Base-by-base conservation (phyloP, 2,113 vertebrate species). In the Brevimyrus niger region DNA sequence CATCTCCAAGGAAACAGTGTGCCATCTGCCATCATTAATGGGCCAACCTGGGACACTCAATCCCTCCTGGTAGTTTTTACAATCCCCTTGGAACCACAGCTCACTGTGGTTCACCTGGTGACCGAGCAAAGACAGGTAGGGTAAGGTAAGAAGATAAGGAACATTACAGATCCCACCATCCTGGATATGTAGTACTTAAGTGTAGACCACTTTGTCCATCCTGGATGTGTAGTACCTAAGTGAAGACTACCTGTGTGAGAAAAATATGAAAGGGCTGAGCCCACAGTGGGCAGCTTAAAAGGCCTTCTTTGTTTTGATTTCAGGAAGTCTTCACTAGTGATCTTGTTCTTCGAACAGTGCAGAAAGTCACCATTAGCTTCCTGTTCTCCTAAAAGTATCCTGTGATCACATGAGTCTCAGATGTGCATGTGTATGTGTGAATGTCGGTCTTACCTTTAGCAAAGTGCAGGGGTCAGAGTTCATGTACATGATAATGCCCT, bases 81-180 rank as follows among this genome's bases (percentile, higher is more conserved):
- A 99, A 93, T 99, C 97, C 95, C 98, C 82, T 94, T 99, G 98
- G 94, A 99, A 98, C 98, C 98, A 98, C 87, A 99, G 96, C 58
- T 97, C 97, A 55, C 98, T 97, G 0, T 96, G 96, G 80, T 98
- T 95, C 38, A 99, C 97, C 98, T 99, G 94, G 0, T 0, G 15
- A 42, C 88, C 21, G 89, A 90, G 89, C 23, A 55, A 11, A 17
- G 44, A 87, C 91, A 90, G 91, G 58, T n/a, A 84, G n/a, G 21
- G 1, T 61, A 9, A n/a, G 17, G 17, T 53, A 53, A 19, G 55
- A n/a, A 61, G 5, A 61, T 23, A 61, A 61, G 55, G 23, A 61
- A 61, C 55, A 9, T 61, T 61, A 23, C 21, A n/a, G 55, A 61
- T 19, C 55, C 55, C 55, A 53, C 55, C 55, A 23, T 23, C 53